A percentile compares a stretch with the other conserved stretches of the same genome.
Conservation (phyloP, 2,113 vertebrate genomes). For the Sarotherodon lohbergeri region DNA sequence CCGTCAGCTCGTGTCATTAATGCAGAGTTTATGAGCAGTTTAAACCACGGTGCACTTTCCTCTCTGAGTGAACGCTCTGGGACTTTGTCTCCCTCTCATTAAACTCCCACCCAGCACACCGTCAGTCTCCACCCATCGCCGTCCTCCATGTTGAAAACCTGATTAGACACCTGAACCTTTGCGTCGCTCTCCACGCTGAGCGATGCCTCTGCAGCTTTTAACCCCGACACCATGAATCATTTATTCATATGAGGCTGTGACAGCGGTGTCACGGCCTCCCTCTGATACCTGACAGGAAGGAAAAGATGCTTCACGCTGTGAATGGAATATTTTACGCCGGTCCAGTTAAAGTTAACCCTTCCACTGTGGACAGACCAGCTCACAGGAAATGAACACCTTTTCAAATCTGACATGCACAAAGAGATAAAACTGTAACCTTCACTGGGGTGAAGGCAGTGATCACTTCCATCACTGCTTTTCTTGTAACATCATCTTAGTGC, state of each 20-base stretch:
- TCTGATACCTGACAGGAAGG: not conserved
- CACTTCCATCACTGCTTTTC: not conserved
- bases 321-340: too few relatives aligned
- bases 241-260: slow-evolving; percentile 26
- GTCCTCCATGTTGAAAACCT: not conserved
- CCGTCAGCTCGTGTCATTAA: not conserved
- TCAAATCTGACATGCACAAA: not conserved
- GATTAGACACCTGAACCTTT: not conserved
- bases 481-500: not conserved
- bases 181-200: not conserved
- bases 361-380: not conserved
- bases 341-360: not conserved
- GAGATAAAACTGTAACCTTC: not conserved
- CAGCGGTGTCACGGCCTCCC: not conserved
- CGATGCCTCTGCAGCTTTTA: not conserved
- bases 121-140: not conserved
- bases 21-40: not conserved
- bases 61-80: not conserved
- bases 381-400: not conserved
- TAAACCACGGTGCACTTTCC: not conserved
- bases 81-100: not conserved
- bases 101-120: not conserved
- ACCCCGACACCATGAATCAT: slow-evolving; percentile 29
- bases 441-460: too few relatives aligned
- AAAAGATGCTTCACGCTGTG: not conserved